A percentile compares a stretch with the other conserved stretches of the same genome.
These are phyloP conservation scores for Octopus sinensis DNA, from an alignment of 1,140 invertebrate genomes.

Conservation along the genomic window DNA sequence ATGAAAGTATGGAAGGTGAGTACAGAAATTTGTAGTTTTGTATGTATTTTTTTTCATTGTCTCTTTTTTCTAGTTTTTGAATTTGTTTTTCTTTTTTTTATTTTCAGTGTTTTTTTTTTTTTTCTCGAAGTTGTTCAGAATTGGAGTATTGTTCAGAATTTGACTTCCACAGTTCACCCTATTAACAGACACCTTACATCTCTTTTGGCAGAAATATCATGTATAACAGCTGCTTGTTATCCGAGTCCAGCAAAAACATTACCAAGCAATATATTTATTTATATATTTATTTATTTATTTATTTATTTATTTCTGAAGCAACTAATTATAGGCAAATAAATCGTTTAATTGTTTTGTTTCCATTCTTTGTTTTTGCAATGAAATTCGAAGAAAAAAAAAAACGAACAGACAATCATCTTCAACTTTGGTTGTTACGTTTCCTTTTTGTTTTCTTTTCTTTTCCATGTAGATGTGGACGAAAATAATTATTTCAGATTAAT, in stretches of 20 bases:
- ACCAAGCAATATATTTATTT: not conserved
- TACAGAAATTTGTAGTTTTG: not conserved
- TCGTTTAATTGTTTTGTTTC: too few species aligned
- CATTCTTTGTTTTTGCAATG: too few species aligned
- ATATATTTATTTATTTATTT: too few species aligned
- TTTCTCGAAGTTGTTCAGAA: not conserved
- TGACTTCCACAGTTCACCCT: not conserved
- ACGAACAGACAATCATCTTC: too few species aligned
- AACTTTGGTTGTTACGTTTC: too few species aligned
- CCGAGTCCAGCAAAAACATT: not conserved
- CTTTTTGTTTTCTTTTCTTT: not conserved
- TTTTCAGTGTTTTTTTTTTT: not conserved
- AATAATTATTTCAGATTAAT: not conserved
- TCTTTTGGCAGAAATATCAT: not conserved
- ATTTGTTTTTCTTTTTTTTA: not conserved
- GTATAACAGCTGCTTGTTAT: not conserved
- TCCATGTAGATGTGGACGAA: not conserved
- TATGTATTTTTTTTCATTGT: not conserved
- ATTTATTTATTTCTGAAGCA: too few species aligned
- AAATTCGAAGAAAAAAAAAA: too few species aligned
- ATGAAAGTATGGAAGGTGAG: not conserved
- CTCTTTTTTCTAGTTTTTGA: not conserved
- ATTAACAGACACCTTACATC: not conserved
- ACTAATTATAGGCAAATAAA: too few species aligned
- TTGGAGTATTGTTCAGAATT: not conserved